Conservation (phyloP, 1,140 invertebrate species). For the Anthonomus grandis region DNA sequence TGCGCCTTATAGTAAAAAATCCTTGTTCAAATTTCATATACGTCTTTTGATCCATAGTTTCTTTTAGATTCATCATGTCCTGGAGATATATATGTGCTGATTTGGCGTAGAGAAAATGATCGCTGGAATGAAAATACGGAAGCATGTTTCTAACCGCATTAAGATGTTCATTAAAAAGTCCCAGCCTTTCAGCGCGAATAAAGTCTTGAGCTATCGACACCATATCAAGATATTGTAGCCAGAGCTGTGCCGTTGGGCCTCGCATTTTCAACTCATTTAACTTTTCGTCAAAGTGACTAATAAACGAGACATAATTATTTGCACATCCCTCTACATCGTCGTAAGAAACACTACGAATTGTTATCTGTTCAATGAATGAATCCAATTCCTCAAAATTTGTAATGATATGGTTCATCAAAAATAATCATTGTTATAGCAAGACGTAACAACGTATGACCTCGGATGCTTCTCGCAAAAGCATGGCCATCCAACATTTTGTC, state of each 20-base stretch:
- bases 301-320: conserved; percentile 36
- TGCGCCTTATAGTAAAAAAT: conserved; percentile 38
- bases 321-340: conserved; percentile 40
- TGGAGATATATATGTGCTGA: conserved; percentile 40
- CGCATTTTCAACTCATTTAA: conserved; percentile 41
- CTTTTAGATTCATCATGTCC: conserved; percentile 27
- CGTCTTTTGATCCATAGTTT: conserved; percentile 14
- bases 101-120: conserved; percentile 44
- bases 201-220: conserved; percentile 44
- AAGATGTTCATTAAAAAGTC: conserved; percentile 43
- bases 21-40: conserved; percentile 34
- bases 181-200: conserved; percentile 38
- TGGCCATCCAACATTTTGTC: conserved; percentile 29
- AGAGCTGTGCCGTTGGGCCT: conserved; percentile 36
- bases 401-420: conserved; percentile 26
- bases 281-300: conserved; percentile 49
- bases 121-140: conserved; percentile 45
- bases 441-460: conserved; percentile 19
- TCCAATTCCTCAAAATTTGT: conserved; percentile 31
- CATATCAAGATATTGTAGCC: conserved; percentile 43
- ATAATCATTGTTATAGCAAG: conserved; percentile 26
- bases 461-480: conserved; percentile 15
- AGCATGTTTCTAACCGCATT: conserved; percentile 43
- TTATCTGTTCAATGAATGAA: conserved; percentile 41
- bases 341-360: conserved; percentile 38